Evolutionary conservation across 37 sponge, comb jelly and placozoan genomes (phyloP), one percentile per base, ranked within the genome.

Genomic region (Ephydatia muelleri): DNA sequence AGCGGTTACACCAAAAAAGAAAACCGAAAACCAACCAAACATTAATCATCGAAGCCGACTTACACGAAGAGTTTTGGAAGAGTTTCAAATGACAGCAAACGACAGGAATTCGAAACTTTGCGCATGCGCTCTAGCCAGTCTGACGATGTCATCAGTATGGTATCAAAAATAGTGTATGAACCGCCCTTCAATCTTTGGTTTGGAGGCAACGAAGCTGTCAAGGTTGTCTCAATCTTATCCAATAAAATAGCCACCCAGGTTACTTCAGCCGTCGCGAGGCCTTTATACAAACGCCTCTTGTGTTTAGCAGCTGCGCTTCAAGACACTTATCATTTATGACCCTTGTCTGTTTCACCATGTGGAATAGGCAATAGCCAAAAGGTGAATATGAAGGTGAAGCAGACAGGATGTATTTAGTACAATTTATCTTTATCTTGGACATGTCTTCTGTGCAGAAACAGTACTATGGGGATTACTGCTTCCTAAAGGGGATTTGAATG

Each of bases 371-470:
- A 21, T 57, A 57, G 57, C 57, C 57, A 5, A 57, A 57, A 57
- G 57, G 57, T 21, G 57, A 57, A 11, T 57, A 57, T 57, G 57
- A 57, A 57, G 57, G 57, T 57, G 57, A 57, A 57, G 57, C 57
- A 57, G 57, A 57, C 57, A 57, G 57, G 57, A 57, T 57, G 57
- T 57, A 57, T 57, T 57, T 57, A 57, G 57, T 57, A 57, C 57
- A 57, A n/a, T n/a, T n/a, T n/a, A n/a, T n/a, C 57, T 57, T 57
- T 57, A 57, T 57, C 57, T 57, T 99, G 27, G 99, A 97, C 27
- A 99, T 99, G 99, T 91, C 99, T 12, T 86, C 92, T 25, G 47
- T 86, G 16, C 99, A 99, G 88, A 91, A 95, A 65, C 90, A 96
- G 84, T 96, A 95, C 80, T 99, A 99, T 80, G 85, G 88, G 91